Evolutionary conservation across 64 coral and sea anemone species (phyloP), one percentile per base, ranked within the genome.

Genomic region (Dendrophyllia cribrosa): DNA sequence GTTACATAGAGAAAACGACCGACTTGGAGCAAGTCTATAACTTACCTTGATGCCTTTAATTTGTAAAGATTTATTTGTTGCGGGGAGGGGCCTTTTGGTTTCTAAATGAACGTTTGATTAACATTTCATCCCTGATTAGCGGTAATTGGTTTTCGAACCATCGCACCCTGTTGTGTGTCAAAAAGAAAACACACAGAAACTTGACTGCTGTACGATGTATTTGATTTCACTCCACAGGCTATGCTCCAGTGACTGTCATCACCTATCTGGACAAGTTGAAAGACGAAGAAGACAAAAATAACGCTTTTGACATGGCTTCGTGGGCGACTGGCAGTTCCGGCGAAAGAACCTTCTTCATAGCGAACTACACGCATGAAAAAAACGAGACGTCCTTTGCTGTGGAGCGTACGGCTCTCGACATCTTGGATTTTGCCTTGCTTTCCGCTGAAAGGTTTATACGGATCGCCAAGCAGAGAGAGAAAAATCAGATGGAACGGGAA

Each of bases 401-500:
- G 44, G 95, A 96, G 60, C 86, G 86, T 49, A 52, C 60, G 45
- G 95, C 88, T 8, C 58, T 96, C 55, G 76, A 96, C 56, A 91
- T 96, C 16, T 43, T 96, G 21, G 95, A 96, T 55, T 91, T 80
- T 56, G 87, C 75, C 51, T 22, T 96, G 64, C 70, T 93, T 26
- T 93, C 95, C 4, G 95, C 91, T 25, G 95, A 96, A 61, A 87
- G 91, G 34, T 96, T 96, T 58, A 92, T 96, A 3, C 70, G 86
- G 58, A 91, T 96, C 62, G 74, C 78, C 3, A 96, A 96, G 70
- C 80, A 90, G 74, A 63, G 85, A 21, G 90, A 96, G 73, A 58
- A 61, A 58, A 66, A 90, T 12, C 49, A 88, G 44, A 66, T 66
- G 61, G 80, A 83, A 51, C 55, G 87, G 81, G 26, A 84, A 3